A percentile compares a stretch with the other conserved stretches of the same genome.
Conservation (phyloP, 2,888 invertebrate genomes). For the Tyria jacobaeae region DNA sequence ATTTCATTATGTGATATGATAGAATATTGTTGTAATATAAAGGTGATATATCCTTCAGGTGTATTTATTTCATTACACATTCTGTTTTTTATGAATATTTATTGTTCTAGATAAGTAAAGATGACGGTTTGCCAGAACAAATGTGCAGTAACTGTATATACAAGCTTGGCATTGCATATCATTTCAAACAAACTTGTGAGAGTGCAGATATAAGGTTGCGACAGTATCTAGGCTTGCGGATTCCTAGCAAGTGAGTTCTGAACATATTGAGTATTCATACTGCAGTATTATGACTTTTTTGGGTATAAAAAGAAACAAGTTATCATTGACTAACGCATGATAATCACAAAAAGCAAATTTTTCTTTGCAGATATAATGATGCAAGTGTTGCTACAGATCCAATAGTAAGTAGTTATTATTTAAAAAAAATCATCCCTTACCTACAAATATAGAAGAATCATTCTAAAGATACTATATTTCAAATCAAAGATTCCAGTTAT, state of each 20-base stretch:
- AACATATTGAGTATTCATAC: not conserved
- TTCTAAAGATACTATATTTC: no score
- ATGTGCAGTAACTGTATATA: constrained; percentile 88
- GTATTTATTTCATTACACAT: not conserved
- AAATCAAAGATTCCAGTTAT: no score
- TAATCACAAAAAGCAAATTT: not conserved
- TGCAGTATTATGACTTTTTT: no score
- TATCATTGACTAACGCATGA: not conserved
- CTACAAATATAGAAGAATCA: no score
- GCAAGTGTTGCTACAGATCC: constrained; percentile 87
- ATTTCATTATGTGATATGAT: constrained; percentile 87
- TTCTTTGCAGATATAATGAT: constrained; percentile 77
- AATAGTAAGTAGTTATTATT: constrained; percentile 59
- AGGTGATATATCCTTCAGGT: constrained; percentile 63
- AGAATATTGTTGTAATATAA: constrained; percentile 86
- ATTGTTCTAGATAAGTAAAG: constrained; percentile 76
- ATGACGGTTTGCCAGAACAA: constrained; percentile 87
- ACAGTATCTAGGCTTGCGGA: constrained; percentile 84
- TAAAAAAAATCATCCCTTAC: not conserved
- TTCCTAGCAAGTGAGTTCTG: constrained; percentile 66
- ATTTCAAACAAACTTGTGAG: constrained; percentile 88
- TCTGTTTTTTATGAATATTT: not conserved
- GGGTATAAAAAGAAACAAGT: no score
- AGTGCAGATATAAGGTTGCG: constrained; percentile 86
- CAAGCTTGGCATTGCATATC: constrained; percentile 87